Evolutionary conservation across 2,888 invertebrate genomes (phyloP), one percentile per base, ranked within the genome.

Genomic region (Stomorhina lunata): DNA sequence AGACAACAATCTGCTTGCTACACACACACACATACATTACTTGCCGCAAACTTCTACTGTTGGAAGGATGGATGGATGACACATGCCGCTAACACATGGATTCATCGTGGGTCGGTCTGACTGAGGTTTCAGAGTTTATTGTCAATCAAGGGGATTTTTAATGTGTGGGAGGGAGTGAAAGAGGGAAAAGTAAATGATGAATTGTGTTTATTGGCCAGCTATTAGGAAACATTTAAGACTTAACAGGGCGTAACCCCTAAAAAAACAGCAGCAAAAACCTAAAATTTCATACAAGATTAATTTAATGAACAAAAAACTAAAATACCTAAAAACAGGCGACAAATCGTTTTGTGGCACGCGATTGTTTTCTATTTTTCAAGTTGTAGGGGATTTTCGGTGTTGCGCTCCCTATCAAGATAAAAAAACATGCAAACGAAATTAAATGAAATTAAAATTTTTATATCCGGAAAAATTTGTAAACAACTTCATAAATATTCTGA

Each of bases 181-280:
- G 34, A 37, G 32, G 15, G 12, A 37, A 34, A 61, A 34, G n/a
- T 27, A 10, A 75, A 79, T 71, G 80, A 81, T 76, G 76, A 80
- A 84, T 84, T 80, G 79, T 65, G 65, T 84, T 84, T 81, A 82
- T 82, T 79, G 69, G 79, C 75, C 78, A 81, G 83, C 84, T 83
- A 85, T 85, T 85, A 85, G 84, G 78, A 85, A 84, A 84, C 83
- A 84, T 84, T 85, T 85, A 84, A 65, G 50, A 55, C 43, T 43
- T 66, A 81, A 78, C 79, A 80, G 83, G 84, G 85, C 77, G 85
- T 83, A 80, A 81, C 84, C 73, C 73, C 68, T 43, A 22, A 32
- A 61, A 68, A 55, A 61, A 73, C 17, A 68, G 20, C 34, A 80
- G 29, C 12, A 45, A 32, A 15, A 65, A 63, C 6, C 27, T 5